Evolutionary conservation across 2,113 vertebrate genomes (phyloP).

Genomic region (Tachycineta bicolor): DNA sequence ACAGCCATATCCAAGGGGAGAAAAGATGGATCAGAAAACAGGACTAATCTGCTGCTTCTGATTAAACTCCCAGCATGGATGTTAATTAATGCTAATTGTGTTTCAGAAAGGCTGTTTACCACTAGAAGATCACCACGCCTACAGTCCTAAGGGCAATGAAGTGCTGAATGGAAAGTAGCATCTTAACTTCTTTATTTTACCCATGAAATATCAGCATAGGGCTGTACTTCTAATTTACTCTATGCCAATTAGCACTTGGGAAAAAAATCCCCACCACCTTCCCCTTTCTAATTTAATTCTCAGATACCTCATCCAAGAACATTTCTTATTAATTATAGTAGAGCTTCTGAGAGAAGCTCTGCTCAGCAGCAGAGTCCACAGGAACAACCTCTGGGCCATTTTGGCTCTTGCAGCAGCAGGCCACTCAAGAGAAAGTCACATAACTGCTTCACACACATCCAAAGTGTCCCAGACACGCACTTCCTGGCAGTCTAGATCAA

Average conservation of each 20-base stretch:
- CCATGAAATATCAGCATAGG: not conserved
- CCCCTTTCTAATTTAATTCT: not conserved
- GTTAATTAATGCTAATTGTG: constrained; percentile 52
- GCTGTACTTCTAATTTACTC: not conserved
- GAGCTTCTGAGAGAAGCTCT: not conserved
- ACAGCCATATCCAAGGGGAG: not conserved
- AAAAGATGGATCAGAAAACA: not conserved
- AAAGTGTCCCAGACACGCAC: not conserved
- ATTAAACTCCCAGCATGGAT: constrained; percentile 46
- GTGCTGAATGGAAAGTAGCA: not conserved
- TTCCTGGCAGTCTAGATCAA: not conserved
- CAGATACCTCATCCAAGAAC: not conserved
- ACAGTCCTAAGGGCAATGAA: constrained; percentile 9
- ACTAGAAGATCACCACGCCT: not conserved
- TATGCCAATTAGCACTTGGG: not conserved
- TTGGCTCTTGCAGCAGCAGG: not conserved
- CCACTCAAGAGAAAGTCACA: not conserved
- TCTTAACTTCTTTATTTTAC: not conserved
- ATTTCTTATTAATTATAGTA: not conserved
- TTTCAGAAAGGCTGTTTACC: constrained; percentile 47
- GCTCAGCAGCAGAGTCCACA: not conserved
- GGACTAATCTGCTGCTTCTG: constrained; percentile 28
- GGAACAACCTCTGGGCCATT: not conserved
- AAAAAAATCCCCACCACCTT: not conserved
- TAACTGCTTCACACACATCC: not conserved